phyloP scores from a whole-genome alignment of 1,140 invertebrate genomes.

The Neodiprion lecontei region DNA sequence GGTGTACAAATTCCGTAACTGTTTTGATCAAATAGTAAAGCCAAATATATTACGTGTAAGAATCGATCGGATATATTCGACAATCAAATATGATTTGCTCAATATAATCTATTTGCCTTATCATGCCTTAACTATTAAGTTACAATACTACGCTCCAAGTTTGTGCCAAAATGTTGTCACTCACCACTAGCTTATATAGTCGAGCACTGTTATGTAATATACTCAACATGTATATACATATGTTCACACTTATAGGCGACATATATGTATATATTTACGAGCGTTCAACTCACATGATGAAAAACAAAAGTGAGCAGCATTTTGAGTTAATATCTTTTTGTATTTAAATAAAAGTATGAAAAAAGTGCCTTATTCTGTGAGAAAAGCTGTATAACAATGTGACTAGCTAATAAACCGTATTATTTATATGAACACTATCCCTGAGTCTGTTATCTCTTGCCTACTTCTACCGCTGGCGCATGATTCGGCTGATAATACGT shows the following conservation, averaged over 20 bases:
- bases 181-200: too few relatives aligned
- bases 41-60: constrained; percentile 43
- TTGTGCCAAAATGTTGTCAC: constrained; percentile 4
- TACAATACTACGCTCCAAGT: too few relatives aligned
- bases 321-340: neutral
- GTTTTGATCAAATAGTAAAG: constrained; percentile 39
- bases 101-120: constrained; percentile 21
- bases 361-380: constrained; percentile 36
- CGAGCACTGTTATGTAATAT: constrained; percentile 9
- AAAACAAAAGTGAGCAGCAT: constrained; percentile 8
- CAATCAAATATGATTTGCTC: constrained; percentile 27
- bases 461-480: neutral
- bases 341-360: constrained; percentile 21
- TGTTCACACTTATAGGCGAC: constrained; percentile 12
- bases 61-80: constrained; percentile 21
- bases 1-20: constrained; percentile 5
- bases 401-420: constrained; percentile 36
- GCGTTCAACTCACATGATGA: constrained; percentile 20
- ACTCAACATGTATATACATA: constrained; percentile 42
- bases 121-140: neutral
- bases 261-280: constrained; percentile 36
- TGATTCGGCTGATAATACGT: too few relatives aligned
- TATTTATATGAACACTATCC: constrained; percentile 44
- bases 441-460: constrained; percentile 25
- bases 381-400: constrained; percentile 32